Evolutionary conservation across 2,797 vertebrate genomes (phyloP).

Genomic region (Paratrypauchen microcephalus): DNA sequence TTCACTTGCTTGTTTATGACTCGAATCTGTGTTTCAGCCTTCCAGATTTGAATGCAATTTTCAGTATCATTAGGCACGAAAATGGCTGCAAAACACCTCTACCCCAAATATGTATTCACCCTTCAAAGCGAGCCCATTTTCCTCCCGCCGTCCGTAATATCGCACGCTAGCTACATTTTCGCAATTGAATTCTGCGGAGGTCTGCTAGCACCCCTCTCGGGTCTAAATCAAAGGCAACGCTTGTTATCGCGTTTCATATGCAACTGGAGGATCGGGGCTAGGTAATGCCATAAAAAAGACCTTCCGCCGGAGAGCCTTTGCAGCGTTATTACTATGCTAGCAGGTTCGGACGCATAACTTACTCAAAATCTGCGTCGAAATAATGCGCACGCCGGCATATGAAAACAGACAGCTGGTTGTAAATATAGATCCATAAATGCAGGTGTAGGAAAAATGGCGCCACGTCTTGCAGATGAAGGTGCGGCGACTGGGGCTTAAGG

Average conservation of each 20-base stretch:
- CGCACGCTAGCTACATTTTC: slow-evolving; percentile 28
- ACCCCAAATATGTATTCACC: slow-evolving; percentile 33
- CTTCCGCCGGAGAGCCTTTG: slow-evolving; percentile 50
- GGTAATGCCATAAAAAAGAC: slow-evolving; percentile 65
- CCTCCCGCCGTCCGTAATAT: slow-evolving; percentile 31
- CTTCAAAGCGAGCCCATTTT: slow-evolving; percentile 12
- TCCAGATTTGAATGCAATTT: slow-evolving; percentile 7
- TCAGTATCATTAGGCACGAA: slow-evolving; percentile 9
- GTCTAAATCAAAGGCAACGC: slow-evolving; percentile 63
- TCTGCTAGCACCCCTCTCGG: slow-evolving; percentile 32
- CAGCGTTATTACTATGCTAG: slow-evolving; percentile 56
- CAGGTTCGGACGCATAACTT: slow-evolving; percentile 52
- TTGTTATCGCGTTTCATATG: slow-evolving; percentile 71
- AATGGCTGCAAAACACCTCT: not conserved
- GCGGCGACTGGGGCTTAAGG: not conserved
- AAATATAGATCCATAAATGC: slow-evolving; percentile 5
- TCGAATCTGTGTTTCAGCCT: slow-evolving; percentile 8
- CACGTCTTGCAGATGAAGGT: slow-evolving; percentile 15
- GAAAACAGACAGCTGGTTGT: slow-evolving; percentile 3
- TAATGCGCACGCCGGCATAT: slow-evolving; percentile 19
- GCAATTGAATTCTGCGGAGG: slow-evolving; percentile 44
- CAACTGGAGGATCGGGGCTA: slow-evolving; percentile 59
- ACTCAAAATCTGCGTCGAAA: slow-evolving; percentile 24
- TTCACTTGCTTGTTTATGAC: slow-evolving; percentile 15
- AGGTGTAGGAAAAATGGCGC: not conserved